Percentiles rank a stretch among this genome's conserved stretches.
phyloP scores from a whole-genome alignment of 2,888 invertebrate species.

The Cepaea hortensis region DNA sequence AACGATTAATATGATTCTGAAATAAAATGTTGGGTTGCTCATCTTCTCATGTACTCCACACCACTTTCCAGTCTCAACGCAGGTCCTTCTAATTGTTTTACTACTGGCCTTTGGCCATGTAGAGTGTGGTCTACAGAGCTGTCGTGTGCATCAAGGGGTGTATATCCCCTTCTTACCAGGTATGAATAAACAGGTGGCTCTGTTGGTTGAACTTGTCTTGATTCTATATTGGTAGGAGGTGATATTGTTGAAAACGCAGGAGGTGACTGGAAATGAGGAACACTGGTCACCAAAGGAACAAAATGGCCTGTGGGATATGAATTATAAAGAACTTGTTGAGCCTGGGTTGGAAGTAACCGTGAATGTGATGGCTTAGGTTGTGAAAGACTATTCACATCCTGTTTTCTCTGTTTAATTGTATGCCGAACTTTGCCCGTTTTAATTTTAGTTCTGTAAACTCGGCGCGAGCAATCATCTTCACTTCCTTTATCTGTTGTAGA shows the following conservation, averaged over 20 bases:
- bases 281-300: constrained; percentile 55
- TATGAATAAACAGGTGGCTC: constrained; percentile 67
- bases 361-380: constrained; percentile 11
- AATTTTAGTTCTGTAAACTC: constrained; percentile 8
- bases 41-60: constrained; percentile 52
- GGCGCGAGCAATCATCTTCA: background rate
- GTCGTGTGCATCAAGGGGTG: constrained; percentile 54
- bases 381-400: background rate
- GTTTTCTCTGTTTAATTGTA: background rate
- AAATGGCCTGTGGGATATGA: constrained; percentile 57
- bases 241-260: constrained; percentile 33
- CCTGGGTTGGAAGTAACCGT: constrained; percentile 10
- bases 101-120: constrained; percentile 25
- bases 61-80: constrained; percentile 43
- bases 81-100: constrained; percentile 27
- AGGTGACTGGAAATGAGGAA: constrained; percentile 47
- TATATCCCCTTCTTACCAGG: constrained; percentile 67
- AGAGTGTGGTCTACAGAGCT: background rate
- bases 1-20: too few species aligned
- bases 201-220: constrained; percentile 54
- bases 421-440: background rate
- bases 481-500: constrained; percentile 47
- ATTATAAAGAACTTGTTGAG: constrained; percentile 50
- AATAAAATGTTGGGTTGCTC: background rate
- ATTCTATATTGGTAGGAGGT: constrained; percentile 39